Evolutionary conservation across 2,113 vertebrate genomes (phyloP), one percentile per base, ranked within the genome.

Genomic region (Salvelinus sp.): DNA sequence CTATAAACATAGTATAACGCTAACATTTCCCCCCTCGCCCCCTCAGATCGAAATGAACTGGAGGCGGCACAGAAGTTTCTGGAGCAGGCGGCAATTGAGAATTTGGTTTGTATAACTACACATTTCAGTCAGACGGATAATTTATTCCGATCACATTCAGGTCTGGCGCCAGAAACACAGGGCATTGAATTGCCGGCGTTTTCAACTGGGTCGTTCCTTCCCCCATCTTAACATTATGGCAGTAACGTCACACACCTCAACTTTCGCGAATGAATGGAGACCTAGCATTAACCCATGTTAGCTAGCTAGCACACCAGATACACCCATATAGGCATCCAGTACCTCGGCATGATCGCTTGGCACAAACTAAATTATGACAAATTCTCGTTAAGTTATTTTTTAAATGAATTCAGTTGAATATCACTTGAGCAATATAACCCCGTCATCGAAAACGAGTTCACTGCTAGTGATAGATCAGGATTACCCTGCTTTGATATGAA

Each of bases 11-110:
- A 3, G 22, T 20, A 12, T 69, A 48, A 47, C 68, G 38, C 3
- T 20, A n/a, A 68, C 30, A 20, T 33, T 44, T 44, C 63, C 38
- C 2, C 50, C n/a, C 65, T 76, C 2, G 9, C 72, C 65, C 74
- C 23, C 27, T 57, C 86, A 97, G 96, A 97, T 93, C 96, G 95
- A 70, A 94, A 95, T 93, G 96, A 98, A 86, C 92, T 97, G 90
- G 96, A 98, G 88, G 95, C 96, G 74, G 96, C 96, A 22, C 96
- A 98, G 95, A 97, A 98, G 95, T 98, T 98, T 93, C 92, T 98
- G 94, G 96, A 98, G 90, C 96, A 96, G 84, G 96, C 96, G 75
- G 96, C 96, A 27, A 93, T 97, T 54, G 96, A 98, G 86, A 96
- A 98, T 89, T 92, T 97, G 96, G 96, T 98, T 70, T 92, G 93